Conservation (phyloP, 2,113 vertebrate species). For the Cromileptes altivelis region DNA sequence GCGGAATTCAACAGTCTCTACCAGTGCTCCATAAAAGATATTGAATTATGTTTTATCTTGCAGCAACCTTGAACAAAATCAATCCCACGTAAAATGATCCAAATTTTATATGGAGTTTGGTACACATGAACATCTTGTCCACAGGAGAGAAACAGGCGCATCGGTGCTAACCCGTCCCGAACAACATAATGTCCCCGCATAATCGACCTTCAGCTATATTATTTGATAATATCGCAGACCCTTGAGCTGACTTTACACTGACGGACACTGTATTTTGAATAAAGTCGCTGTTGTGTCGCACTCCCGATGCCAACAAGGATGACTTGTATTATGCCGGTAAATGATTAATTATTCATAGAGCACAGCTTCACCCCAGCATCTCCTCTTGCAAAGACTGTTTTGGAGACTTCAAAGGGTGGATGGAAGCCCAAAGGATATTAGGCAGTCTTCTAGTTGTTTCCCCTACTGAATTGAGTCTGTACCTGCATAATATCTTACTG, state of each 20-base stretch:
- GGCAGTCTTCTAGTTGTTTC: background rate
- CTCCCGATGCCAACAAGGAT: conserved; percentile 39
- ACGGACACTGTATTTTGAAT: background rate
- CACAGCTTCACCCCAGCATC: conserved; percentile 27
- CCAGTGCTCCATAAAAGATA: background rate
- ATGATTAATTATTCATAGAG: conserved; percentile 76
- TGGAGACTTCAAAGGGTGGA: conserved; percentile 53
- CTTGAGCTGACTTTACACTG: background rate
- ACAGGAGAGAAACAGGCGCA: background rate
- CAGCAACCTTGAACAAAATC: background rate
- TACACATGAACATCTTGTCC: background rate
- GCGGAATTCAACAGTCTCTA: background rate
- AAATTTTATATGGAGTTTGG: conserved; percentile 12
- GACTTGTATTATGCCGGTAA: conserved; percentile 65
- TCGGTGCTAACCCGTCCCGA: background rate
- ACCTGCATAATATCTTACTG: conserved; percentile 27
- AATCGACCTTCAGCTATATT: background rate
- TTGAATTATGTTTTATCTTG: fast-evolving
- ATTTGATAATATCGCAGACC: background rate
- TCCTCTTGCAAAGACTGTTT: conserved; percentile 38
- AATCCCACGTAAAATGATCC: background rate
- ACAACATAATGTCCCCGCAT: background rate
- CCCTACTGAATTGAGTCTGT: background rate
- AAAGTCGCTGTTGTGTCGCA: conserved; percentile 35
- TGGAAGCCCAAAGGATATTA: conserved; percentile 31